Percentiles rank a stretch among this genome's conserved stretches.
Conservation (phyloP, 1,140 invertebrate species). For the Heliconius eleuchia region DNA sequence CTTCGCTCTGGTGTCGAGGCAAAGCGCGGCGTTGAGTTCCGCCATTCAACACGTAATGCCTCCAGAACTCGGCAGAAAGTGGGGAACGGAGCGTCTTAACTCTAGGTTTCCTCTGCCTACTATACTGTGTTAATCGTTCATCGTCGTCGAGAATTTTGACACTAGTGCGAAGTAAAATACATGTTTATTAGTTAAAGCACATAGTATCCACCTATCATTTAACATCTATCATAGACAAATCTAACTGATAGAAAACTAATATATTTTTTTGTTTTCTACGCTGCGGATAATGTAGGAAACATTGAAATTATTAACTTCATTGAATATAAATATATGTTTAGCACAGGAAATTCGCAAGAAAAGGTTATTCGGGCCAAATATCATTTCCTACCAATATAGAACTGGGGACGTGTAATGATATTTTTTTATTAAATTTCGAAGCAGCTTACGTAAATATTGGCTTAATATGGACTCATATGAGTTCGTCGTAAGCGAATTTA, state of each 20-base stretch:
- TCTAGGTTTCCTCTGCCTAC: too few species aligned
- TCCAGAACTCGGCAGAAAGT: too few species aligned
- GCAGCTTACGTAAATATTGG: slow-evolving; percentile 17
- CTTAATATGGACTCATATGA: not conserved
- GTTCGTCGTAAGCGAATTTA: not conserved
- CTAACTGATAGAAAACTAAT: not conserved
- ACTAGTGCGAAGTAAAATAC: too few species aligned
- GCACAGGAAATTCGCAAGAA: slow-evolving; percentile 1
- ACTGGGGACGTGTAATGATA: slow-evolving; percentile 15
- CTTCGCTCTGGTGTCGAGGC: too few species aligned
- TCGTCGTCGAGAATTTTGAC: too few species aligned
- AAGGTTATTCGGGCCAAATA: slow-evolving; percentile 12
- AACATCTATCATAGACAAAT: too few species aligned
- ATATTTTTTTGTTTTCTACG: not conserved
- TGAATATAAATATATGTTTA: not conserved
- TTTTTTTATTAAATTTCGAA: slow-evolving; percentile 21
- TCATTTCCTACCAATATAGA: slow-evolving; percentile 22
- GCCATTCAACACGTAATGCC: too few species aligned
- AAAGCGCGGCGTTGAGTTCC: too few species aligned
- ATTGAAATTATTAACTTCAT: not conserved
- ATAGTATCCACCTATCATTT: too few species aligned
- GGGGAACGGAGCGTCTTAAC: too few species aligned
- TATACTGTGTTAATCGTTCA: too few species aligned
- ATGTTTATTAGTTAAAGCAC: too few species aligned
- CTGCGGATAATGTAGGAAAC: not conserved